Evolutionary conservation across 2,888 invertebrate species (phyloP).

Genomic region (Euphydryas editha): DNA sequence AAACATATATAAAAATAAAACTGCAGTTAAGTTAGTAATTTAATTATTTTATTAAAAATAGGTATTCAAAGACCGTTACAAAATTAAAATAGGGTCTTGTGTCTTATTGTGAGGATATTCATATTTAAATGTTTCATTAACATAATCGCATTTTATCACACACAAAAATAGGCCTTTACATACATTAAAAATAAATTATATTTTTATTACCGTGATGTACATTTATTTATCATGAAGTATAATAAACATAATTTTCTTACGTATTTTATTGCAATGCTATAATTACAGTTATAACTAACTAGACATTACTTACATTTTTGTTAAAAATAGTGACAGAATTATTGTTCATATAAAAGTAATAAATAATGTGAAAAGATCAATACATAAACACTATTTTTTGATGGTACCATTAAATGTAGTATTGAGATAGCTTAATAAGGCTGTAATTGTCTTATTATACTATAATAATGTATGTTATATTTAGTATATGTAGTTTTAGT

Average conservation of each 20-base stretch:
- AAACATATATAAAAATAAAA: conserved; percentile 51
- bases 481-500: conserved; percentile 2
- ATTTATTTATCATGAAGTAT: conserved; percentile 21
- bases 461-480: not conserved
- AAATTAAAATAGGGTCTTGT: conserved; percentile 67
- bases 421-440: not conserved
- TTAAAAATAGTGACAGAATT: not conserved
- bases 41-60: conserved; percentile 81
- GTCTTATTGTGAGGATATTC: conserved; percentile 50
- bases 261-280: conserved; percentile 26
- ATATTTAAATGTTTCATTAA: conserved; percentile 46
- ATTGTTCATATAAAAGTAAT: not conserved
- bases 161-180: conserved; percentile 58
- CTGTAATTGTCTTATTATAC: not conserved
- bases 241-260: conserved; percentile 27
- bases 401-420: not conserved
- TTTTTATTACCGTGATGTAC: conserved; percentile 19
- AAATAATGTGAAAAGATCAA: not conserved
- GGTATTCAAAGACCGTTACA: conserved; percentile 76
- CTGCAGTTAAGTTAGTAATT: conserved; percentile 54
- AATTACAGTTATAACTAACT: conserved; percentile 25
- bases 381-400: not conserved
- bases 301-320: conserved; percentile 21
- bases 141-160: conserved; percentile 44
- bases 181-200: conserved; percentile 30